A percentile compares a stretch with the other conserved stretches of the same genome.
These are phyloP conservation scores for Balearica regulorum DNA, from an alignment of 2,797 vertebrate genomes.

Conservation along the genomic window DNA sequence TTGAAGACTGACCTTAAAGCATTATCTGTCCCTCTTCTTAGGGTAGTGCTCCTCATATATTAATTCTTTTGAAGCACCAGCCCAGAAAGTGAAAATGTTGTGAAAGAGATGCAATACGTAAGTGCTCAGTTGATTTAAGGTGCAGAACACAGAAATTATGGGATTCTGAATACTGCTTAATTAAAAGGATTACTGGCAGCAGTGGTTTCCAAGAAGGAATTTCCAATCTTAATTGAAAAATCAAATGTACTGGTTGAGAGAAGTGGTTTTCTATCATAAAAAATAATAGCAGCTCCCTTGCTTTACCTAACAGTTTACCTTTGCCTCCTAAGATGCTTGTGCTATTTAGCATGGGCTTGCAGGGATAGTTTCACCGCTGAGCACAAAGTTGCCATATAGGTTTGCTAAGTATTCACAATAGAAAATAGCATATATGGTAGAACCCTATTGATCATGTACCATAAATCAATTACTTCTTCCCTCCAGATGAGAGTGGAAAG, in stretches of 20 bases:
- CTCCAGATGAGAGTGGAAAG: background rate
- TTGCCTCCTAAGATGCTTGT: background rate
- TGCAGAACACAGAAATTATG: background rate
- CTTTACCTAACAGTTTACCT: background rate
- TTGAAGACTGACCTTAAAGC: background rate
- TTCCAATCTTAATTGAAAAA: slow-evolving; percentile 17
- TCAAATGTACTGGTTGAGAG: background rate
- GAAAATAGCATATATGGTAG: background rate
- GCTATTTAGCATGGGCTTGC: background rate
- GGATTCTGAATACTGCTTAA: background rate
- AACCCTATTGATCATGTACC: background rate
- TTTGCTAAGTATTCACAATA: background rate
- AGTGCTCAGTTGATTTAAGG: background rate
- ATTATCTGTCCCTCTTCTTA: background rate
- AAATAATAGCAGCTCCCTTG: background rate
- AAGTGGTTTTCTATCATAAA: background rate
- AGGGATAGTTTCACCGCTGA: background rate
- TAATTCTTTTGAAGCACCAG: background rate
- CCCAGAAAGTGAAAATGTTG: background rate
- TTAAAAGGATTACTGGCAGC: background rate
- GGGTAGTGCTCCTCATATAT: background rate
- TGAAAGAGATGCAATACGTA: background rate
- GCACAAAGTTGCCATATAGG: background rate
- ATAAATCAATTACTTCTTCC: background rate
- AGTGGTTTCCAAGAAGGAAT: background rate